Percentiles rank a stretch among this genome's conserved stretches.
Conservation (phyloP, 53 echinoderm and acorn worm species). For the Apostichopus leukothele region DNA sequence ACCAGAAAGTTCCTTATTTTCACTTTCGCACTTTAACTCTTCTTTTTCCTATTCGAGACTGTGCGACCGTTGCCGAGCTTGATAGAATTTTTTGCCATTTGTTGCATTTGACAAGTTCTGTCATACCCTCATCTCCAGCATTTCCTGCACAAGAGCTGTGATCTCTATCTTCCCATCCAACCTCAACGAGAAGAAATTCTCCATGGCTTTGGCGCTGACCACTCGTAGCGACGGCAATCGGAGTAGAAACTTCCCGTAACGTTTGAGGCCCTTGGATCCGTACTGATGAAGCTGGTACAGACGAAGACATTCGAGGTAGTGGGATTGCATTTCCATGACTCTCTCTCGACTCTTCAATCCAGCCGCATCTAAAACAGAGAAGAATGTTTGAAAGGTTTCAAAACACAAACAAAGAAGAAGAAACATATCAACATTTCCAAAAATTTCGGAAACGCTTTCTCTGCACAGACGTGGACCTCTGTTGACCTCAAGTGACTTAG, state of each 20-base stretch:
- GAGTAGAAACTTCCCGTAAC: conserved; percentile 78
- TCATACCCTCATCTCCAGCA: conserved; percentile 41
- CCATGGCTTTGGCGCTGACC: conserved; percentile 75
- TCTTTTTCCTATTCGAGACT: too few species aligned
- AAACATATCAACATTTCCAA: not conserved
- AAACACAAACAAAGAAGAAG: not conserved
- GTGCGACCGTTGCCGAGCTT: too few species aligned
- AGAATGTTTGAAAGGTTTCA: not conserved
- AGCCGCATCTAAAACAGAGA: conserved; percentile 64
- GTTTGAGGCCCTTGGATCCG: conserved; percentile 50
- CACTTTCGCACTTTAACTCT: too few species aligned
- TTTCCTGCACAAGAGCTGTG: conserved; percentile 36
- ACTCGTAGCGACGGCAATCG: conserved; percentile 67
- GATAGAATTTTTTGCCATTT: too few species aligned
- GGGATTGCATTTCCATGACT: conserved; percentile 56
- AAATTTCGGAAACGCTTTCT: not conserved
- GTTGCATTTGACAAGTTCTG: too few species aligned
- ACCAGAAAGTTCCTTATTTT: too few species aligned
- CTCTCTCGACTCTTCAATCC: conserved; percentile 57
- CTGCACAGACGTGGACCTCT: not conserved
- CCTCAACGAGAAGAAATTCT: conserved; percentile 69
- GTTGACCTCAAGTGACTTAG: too few species aligned
- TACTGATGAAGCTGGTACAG: conserved; percentile 53
- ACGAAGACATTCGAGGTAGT: conserved; percentile 72
- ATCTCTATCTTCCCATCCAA: conserved; percentile 62